Percentiles rank a stretch among this genome's conserved stretches.
These are phyloP conservation scores for Actinia tenebrosa DNA, from an alignment of 64 coral and sea anemone species.

Conservation along the genomic window DNA sequence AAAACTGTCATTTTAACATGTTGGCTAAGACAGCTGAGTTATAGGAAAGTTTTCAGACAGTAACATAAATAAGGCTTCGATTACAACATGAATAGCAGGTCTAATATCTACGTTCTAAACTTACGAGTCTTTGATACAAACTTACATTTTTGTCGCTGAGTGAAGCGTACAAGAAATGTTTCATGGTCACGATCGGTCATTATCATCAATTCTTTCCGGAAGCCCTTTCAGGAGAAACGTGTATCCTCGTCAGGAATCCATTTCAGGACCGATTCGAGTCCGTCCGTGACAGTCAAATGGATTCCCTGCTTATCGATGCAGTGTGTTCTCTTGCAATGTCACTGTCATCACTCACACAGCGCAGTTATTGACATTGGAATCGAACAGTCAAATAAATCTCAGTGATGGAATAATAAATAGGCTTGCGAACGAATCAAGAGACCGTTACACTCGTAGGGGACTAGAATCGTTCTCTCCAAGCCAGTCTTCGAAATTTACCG, in stretches of 20 bases:
- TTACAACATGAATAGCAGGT: not conserved
- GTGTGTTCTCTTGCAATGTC: conserved; percentile 4
- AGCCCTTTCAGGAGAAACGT: not conserved
- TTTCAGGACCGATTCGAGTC: not conserved
- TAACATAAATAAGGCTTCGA: not conserved
- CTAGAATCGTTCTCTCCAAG: not conserved
- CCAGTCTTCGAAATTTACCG: not conserved
- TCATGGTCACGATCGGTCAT: conserved; percentile 19
- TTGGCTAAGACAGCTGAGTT: not conserved
- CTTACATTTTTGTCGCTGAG: conserved; percentile 67
- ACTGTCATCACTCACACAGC: conserved; percentile 1
- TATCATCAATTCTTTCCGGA: not conserved
- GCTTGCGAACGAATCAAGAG: not conserved
- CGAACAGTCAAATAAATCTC: conserved; percentile 10
- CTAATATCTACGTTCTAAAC: conserved; percentile 11
- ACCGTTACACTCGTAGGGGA: not conserved
- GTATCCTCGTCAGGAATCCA: not conserved
- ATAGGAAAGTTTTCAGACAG: not conserved
- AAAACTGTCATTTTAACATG: not conserved
- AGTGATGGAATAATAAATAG: conserved; percentile 16
- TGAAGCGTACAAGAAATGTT: conserved; percentile 60
- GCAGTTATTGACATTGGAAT: conserved; percentile 21
- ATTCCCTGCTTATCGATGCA: not conserved
- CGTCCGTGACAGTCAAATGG: conserved; percentile 11
- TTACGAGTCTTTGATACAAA: not conserved